Conservation (phyloP, 2,888 invertebrate species). For the Odontocolon sp. region DNA sequence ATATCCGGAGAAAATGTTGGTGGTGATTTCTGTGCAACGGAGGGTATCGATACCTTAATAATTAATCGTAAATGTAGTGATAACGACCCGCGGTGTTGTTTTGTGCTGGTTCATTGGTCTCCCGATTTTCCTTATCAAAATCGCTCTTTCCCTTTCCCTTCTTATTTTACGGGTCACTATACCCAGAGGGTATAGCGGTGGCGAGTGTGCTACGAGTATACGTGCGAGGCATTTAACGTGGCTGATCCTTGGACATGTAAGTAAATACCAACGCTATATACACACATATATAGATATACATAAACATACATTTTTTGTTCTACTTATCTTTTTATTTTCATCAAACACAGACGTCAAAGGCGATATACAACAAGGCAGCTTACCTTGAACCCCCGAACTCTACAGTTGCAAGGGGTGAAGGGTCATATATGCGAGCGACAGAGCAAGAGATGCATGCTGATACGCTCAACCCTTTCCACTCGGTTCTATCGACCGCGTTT, state of each 20-base stretch:
- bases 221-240: slow-evolving; percentile 59
- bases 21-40: background rate
- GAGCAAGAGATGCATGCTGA: slow-evolving; percentile 26
- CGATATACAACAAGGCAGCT: no score
- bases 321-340: no score
- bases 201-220: slow-evolving; percentile 43
- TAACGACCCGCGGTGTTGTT: no score
- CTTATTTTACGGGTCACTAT: background rate
- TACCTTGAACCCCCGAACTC: no score
- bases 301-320: no score
- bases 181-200: slow-evolving; percentile 4
- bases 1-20: background rate
- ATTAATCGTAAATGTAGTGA: background rate
- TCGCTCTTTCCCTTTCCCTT: background rate
- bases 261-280: slow-evolving; percentile 30
- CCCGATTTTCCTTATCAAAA: no score
- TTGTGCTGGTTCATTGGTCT: no score
- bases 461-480: slow-evolving; percentile 15
- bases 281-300: no score
- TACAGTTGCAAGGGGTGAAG: no score
- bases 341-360: no score
- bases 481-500: slow-evolving; percentile 46
- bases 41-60: background rate
- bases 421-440: background rate
- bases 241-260: slow-evolving; percentile 66